A percentile compares a stretch with the other conserved stretches of the same genome.
phyloP scores from a whole-genome alignment of 2,113 vertebrate species.

The Toxotes chatareus region DNA sequence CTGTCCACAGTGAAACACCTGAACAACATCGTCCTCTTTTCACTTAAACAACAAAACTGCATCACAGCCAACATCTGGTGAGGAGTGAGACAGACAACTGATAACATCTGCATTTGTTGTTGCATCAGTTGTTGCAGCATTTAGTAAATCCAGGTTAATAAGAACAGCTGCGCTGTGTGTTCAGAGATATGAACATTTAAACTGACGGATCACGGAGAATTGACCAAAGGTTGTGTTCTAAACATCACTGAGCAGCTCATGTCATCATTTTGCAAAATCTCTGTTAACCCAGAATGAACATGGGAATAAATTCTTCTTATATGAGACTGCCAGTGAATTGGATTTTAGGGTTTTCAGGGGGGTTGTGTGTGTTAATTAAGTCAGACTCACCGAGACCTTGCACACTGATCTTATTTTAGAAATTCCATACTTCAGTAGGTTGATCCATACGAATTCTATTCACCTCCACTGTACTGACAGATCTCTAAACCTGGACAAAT shows the following conservation, averaged over 20 bases:
- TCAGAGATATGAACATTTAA: background rate
- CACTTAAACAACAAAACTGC: background rate
- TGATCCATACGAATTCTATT: background rate
- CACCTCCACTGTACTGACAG: background rate
- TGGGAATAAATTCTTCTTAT: background rate
- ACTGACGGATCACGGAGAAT: background rate
- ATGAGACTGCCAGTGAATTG: background rate
- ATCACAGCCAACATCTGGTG: background rate
- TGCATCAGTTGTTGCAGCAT: background rate
- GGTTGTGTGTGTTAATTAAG: no score
- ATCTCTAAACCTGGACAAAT: background rate
- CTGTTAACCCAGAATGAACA: background rate
- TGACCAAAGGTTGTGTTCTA: background rate
- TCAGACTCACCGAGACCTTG: no score
- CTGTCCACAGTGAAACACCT: no score
- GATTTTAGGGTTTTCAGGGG: background rate
- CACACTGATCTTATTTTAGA: no score
- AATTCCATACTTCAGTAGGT: no score
- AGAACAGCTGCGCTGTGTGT: background rate
- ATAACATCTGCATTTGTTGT: background rate
- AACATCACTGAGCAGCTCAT: background rate
- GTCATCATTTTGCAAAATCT: no score
- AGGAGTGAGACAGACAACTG: background rate
- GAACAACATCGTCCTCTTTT: no score
- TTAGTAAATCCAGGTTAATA: background rate